A percentile compares a stretch with the other conserved stretches of the same genome.
phyloP scores from a whole-genome alignment of 1,140 invertebrate genomes.

The Bombus difficillimus region DNA sequence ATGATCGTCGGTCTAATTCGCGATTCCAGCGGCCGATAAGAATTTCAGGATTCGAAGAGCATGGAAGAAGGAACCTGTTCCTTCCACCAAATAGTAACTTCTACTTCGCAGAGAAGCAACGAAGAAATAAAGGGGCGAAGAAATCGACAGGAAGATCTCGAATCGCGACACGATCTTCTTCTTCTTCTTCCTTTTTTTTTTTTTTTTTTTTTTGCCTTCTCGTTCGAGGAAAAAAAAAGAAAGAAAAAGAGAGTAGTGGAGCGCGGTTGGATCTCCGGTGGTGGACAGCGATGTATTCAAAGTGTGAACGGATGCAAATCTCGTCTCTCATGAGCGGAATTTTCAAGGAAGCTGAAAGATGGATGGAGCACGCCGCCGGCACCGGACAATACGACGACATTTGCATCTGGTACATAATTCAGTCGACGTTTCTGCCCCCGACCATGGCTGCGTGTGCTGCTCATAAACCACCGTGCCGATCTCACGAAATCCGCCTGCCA shows the following conservation, averaged over 20 bases:
- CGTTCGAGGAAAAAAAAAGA: neutral
- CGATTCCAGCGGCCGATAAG: neutral
- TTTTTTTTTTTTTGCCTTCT: neutral
- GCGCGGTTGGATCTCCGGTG: neutral
- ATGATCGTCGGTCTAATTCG: neutral
- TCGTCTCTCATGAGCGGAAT: conserved; percentile 69
- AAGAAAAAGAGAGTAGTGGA: neutral
- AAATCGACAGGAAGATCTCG: conserved; percentile 6
- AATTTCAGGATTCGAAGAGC: neutral
- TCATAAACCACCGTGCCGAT: conserved; percentile 55
- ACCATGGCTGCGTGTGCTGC: conserved; percentile 42
- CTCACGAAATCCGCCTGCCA: conserved; percentile 25
- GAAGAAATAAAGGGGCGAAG: neutral
- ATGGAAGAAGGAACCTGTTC: neutral
- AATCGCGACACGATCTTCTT: neutral
- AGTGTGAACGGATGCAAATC: conserved; percentile 73
- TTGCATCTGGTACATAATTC: conserved; percentile 75
- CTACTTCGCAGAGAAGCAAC: neutral
- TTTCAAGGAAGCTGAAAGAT: conserved; percentile 72
- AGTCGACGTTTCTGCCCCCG: conserved; percentile 64
- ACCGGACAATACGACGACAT: conserved; percentile 66
- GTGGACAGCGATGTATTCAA: conserved; percentile 62
- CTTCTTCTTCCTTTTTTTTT: too few species aligned
- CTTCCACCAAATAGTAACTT: neutral
- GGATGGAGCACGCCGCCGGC: conserved; percentile 66